phyloP scores from a whole-genome alignment of 2,888 invertebrate genomes.

The Empis stercorea region DNA sequence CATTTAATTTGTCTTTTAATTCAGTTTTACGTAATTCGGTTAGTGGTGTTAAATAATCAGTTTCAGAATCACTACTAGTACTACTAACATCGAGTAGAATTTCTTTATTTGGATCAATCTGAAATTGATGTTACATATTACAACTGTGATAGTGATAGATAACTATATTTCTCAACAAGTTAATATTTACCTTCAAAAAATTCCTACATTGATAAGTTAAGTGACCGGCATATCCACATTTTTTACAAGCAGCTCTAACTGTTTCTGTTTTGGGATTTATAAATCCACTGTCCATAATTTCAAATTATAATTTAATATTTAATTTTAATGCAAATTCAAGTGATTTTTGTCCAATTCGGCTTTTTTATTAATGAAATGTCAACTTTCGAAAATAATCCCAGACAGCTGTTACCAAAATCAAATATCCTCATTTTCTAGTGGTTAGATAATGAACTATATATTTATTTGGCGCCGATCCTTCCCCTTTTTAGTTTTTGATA shows the following conservation, averaged over 20 bases:
- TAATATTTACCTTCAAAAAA: slow-evolving; percentile 13
- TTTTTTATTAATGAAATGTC: neutral
- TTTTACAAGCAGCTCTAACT: slow-evolving; percentile 75
- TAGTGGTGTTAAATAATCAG: slow-evolving; percentile 70
- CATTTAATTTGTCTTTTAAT: slow-evolving; percentile 48
- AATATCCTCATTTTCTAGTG: too few relatives aligned
- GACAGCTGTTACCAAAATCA: too few relatives aligned
- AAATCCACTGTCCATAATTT: slow-evolving; percentile 11
- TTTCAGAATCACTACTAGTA: slow-evolving; percentile 77
- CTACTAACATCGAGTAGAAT: slow-evolving; percentile 87
- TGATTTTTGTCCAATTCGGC: neutral
- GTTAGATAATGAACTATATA: too few relatives aligned
- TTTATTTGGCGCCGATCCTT: too few relatives aligned
- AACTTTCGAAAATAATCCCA: too few relatives aligned
- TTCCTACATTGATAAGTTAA: slow-evolving; percentile 92
- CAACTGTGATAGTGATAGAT: too few relatives aligned
- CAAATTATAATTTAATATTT: neutral
- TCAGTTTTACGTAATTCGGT: slow-evolving; percentile 69
- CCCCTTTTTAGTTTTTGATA: too few relatives aligned
- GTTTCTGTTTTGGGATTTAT: slow-evolving; percentile 51
- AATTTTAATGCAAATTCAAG: neutral
- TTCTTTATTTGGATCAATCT: slow-evolving; percentile 84
- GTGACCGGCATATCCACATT: slow-evolving; percentile 93
- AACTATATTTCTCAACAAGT: too few relatives aligned
- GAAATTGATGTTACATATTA: too few relatives aligned